Evolutionary conservation across 2,113 vertebrate genomes (phyloP), one percentile per base, ranked within the genome.

Genomic region (Lophotis ruficrista): DNA sequence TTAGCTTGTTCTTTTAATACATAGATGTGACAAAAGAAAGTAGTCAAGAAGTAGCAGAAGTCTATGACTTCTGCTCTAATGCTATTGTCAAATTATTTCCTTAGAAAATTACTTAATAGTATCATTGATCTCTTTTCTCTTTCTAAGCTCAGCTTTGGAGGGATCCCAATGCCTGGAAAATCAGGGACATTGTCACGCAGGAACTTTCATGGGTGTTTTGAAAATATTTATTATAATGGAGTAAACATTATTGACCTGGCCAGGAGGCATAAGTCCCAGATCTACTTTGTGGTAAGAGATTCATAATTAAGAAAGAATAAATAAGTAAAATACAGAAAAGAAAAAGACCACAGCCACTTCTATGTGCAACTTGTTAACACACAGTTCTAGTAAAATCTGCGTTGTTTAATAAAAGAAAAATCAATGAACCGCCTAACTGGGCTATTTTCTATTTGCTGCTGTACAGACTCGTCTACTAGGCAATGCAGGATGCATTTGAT

Each of bases 131-230:
- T 98, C 68, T 98, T 76, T 98, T 98, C 96, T 98, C 96, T 98
- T 98, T 98, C 98, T 98, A 98, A 99, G 99, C 98, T 99, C 98
- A 99, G 98, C 94, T 99, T 99, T 96, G 99, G 99, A 98, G 98
- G 98, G 81, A 98, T 98, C 71, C 98, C 98, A 97, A 95, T 97
- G 82, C 98, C 98, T 86, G 98, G 97, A 91, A 98, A 99, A 96
- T 98, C 96, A 94, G 98, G 98, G 94, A 97, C 97, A 70, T 96
- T 98, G 35, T 97, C 98, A 88, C 98, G 87, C 80, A 99, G 96
- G 85, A 98, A 99, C 92, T 99, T 99, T 96, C 96, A 98, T 47
- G 99, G 99, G 58, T 99, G 99, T 97, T 97, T 99, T 96, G 99
- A 99, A 97, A 99, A 99, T 93, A 97, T 99, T 71, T 97, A 98